A percentile compares a stretch with the other conserved stretches of the same genome.
Conservation (phyloP, 2,113 vertebrate genomes). For the Platycercus adscitus region DNA sequence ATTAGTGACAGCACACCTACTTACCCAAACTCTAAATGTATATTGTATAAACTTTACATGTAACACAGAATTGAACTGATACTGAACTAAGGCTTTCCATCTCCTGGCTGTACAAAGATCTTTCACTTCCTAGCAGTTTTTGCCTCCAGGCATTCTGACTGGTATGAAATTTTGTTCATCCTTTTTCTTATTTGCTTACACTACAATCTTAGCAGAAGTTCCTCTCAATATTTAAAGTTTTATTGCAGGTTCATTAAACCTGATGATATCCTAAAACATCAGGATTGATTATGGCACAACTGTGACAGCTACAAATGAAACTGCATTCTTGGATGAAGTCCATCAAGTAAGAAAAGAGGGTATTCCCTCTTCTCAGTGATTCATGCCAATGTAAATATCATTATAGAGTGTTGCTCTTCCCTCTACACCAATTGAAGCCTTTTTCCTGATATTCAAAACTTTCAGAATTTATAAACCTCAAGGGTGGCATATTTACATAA, state of each 20-base stretch:
- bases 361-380: neutral
- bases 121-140: neutral
- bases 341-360: neutral
- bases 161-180: neutral
- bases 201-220: neutral
- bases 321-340: neutral
- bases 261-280: neutral
- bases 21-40: neutral
- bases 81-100: neutral
- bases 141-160: neutral
- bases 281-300: neutral
- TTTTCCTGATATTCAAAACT: neutral
- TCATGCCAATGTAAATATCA: neutral
- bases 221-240: neutral
- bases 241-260: neutral
- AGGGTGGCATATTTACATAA: neutral
- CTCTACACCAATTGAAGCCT: neutral
- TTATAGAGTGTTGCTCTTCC: neutral
- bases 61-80: neutral
- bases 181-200: neutral
- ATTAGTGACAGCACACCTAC: neutral
- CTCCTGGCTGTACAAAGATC: neutral
- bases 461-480: neutral
- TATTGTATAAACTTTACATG: neutral
- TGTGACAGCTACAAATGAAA: neutral